phyloP scores from a whole-genome alignment of 2,797 vertebrate species.

The Sebastes jordani region DNA sequence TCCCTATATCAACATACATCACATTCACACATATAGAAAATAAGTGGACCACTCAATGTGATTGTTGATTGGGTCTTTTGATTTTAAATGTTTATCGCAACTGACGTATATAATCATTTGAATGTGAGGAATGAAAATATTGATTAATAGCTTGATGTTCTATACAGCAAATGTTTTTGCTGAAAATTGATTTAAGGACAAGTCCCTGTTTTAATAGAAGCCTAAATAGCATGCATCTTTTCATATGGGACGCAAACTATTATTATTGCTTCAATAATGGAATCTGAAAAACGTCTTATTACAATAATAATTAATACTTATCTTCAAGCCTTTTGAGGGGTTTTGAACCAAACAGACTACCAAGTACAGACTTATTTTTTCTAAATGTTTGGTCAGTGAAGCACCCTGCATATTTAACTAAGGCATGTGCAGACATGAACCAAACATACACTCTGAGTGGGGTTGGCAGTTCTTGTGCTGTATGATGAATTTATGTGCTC shows the following conservation, averaged over 20 bases:
- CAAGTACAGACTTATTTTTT: not conserved
- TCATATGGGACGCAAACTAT: not conserved
- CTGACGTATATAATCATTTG: not conserved
- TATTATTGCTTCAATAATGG: not conserved
- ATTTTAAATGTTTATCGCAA: not conserved
- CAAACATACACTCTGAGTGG: not conserved
- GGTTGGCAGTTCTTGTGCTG: not conserved
- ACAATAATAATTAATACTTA: not conserved
- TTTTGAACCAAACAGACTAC: not conserved
- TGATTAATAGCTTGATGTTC: not conserved
- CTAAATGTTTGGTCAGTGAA: not conserved
- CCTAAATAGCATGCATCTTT: not conserved
- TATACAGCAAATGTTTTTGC: not conserved
- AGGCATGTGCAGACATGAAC: not conserved
- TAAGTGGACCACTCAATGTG: not conserved
- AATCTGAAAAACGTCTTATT: not conserved
- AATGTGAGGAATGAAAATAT: not conserved
- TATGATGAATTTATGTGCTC: not conserved
- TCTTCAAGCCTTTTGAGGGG: not conserved
- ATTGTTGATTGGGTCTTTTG: not conserved
- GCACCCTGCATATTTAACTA: not conserved
- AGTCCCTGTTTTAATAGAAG: not conserved
- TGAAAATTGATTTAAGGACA: not conserved
- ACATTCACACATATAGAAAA: not conserved
- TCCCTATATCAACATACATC: not conserved